Conservation (phyloP, 2,113 vertebrate genomes). For the Archocentrus centrarchus region DNA sequence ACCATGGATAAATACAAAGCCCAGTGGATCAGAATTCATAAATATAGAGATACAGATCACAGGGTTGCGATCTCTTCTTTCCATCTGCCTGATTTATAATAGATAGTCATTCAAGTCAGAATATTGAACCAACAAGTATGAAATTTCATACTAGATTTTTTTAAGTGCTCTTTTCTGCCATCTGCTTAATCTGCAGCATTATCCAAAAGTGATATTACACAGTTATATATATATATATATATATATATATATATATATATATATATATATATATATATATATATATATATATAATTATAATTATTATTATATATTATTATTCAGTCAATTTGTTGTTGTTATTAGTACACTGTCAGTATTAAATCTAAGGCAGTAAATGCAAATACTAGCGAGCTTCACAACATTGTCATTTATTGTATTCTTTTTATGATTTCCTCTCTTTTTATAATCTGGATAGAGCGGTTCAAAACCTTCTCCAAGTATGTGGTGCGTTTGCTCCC, state of each 20-base stretch:
- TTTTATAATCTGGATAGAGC: neutral
- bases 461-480: neutral
- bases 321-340: too few relatives aligned
- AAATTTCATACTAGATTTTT: constrained; percentile 24
- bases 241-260: too few relatives aligned
- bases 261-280: too few relatives aligned
- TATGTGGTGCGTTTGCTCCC: neutral
- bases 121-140: constrained; percentile 13
- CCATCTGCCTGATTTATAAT: too few relatives aligned
- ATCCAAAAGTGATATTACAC: neutral
- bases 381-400: neutral
- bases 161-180: constrained; percentile 25
- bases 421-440: neutral
- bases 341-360: too few relatives aligned
- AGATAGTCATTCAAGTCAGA: neutral
- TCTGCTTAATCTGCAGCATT: constrained; percentile 31
- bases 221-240: too few relatives aligned
- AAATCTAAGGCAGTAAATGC: too few relatives aligned
- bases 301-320: too few relatives aligned
- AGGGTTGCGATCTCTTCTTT: neutral
- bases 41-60: neutral
- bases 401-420: neutral
- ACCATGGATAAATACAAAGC: neutral
- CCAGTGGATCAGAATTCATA: neutral
- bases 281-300: too few relatives aligned